phyloP scores from a whole-genome alignment of 1,140 invertebrate genomes.

The Drosophila trapezifrons region DNA sequence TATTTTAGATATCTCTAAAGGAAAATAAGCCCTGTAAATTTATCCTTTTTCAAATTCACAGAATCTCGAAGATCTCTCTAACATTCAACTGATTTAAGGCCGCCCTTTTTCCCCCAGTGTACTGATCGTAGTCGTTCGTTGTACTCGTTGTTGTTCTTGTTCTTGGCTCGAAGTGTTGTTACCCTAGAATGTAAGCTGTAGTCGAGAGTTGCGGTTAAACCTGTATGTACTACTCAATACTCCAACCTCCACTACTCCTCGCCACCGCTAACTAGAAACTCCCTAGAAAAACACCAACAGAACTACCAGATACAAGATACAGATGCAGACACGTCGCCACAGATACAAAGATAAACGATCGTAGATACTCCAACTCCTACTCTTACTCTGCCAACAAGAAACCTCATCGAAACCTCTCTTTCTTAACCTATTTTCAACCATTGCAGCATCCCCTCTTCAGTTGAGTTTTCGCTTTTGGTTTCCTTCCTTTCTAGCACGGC shows the following conservation, averaged over 20 bases:
- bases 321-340: slow-evolving; percentile 12
- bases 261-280: slow-evolving; percentile 34
- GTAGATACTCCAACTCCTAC: slow-evolving; percentile 24
- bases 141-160: slow-evolving; percentile 57
- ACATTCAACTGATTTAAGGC: not conserved
- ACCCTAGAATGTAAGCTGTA: slow-evolving; percentile 44
- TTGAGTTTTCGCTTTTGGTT: slow-evolving; percentile 51
- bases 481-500: slow-evolving; percentile 51
- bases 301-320: slow-evolving; percentile 36
- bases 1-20: not conserved
- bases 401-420: slow-evolving; percentile 27
- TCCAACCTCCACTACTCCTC: slow-evolving; percentile 46
- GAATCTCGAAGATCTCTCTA: not conserved
- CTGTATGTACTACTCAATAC: slow-evolving; percentile 38
- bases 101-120: slow-evolving; percentile 38
- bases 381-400: slow-evolving; percentile 8
- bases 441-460: slow-evolving; percentile 46
- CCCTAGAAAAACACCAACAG: slow-evolving; percentile 23
- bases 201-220: slow-evolving; percentile 58
- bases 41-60: not conserved
- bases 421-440: slow-evolving; percentile 27
- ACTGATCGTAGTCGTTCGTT: slow-evolving; percentile 55
- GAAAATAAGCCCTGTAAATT: too few relatives aligned
- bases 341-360: slow-evolving; percentile 38
- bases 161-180: slow-evolving; percentile 47